Percentiles rank a stretch among this genome's conserved stretches.
These are phyloP conservation scores for Cacoxenus indagator DNA, from an alignment of 2,888 invertebrate species.

Conservation along the genomic window DNA sequence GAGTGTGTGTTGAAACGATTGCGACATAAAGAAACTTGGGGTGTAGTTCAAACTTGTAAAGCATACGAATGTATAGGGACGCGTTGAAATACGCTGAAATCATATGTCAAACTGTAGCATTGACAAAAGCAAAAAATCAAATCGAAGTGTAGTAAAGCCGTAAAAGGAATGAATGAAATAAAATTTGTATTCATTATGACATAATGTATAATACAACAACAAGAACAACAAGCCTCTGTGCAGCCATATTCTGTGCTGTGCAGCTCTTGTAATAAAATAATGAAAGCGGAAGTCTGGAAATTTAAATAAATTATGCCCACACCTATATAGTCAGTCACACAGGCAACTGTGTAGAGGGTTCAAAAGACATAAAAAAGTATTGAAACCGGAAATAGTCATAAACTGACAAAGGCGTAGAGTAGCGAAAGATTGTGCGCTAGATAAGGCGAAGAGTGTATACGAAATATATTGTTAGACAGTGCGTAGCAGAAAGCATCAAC, in stretches of 20 bases:
- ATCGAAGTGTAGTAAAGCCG: conserved; percentile 20
- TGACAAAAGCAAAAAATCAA: conserved; percentile 30
- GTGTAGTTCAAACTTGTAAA: neutral
- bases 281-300: conserved; percentile 33
- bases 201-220: neutral
- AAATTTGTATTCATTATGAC: conserved; percentile 24
- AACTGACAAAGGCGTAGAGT: neutral
- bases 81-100: neutral
- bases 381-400: conserved; percentile 18
- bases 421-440: neutral
- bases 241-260: neutral
- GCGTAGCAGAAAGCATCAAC: too few relatives aligned
- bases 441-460: too few relatives aligned
- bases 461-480: too few relatives aligned
- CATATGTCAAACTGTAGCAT: conserved; percentile 31
- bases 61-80: neutral
- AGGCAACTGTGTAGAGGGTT: conserved; percentile 2
- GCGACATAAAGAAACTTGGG: neutral
- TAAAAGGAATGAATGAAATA: conserved; percentile 27
- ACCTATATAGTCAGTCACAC: neutral
- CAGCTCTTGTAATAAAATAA: conserved; percentile 24
- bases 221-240: neutral
- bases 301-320: conserved; percentile 37
- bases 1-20: neutral
- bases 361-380: conserved; percentile 17